Percentiles rank a stretch among this genome's conserved stretches.
Evolutionary conservation across 2,888 invertebrate species (phyloP).

Genomic region (Brenthis ino): DNA sequence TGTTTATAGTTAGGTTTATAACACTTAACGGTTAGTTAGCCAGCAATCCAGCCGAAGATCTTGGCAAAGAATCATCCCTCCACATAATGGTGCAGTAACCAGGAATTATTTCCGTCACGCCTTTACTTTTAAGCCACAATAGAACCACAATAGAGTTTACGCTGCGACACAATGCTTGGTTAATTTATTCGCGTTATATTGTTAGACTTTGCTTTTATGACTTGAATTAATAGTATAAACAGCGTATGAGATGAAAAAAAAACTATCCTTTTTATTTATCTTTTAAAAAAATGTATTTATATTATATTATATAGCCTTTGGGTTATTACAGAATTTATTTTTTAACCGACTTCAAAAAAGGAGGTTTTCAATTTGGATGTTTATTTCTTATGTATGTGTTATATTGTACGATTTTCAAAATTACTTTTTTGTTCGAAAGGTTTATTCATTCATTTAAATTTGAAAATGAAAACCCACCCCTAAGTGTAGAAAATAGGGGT

Average conservation of each 20-base stretch:
- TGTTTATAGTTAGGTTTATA: constrained; percentile 14
- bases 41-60: constrained; percentile 20
- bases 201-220: background rate
- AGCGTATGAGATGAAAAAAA: background rate
- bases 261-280: background rate
- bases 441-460: no score
- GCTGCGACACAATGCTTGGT: constrained; percentile 5
- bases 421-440: no score
- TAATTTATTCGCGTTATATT: constrained; percentile 6
- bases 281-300: background rate
- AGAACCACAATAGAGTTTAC: constrained; percentile 18
- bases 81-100: constrained; percentile 22
- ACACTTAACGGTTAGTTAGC: constrained; percentile 24
- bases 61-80: constrained; percentile 23
- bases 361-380: no score
- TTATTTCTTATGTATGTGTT: no score
- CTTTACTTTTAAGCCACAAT: constrained; percentile 23
- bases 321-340: background rate
- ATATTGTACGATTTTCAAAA: no score
- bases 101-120: constrained; percentile 21
- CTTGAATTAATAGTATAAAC: background rate
- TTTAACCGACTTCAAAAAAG: no score
- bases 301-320: no score
- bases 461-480: no score
- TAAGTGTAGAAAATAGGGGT: no score